Conservation (phyloP, 2,888 invertebrate species). For the Poecilobothrus nobilitatus region DNA sequence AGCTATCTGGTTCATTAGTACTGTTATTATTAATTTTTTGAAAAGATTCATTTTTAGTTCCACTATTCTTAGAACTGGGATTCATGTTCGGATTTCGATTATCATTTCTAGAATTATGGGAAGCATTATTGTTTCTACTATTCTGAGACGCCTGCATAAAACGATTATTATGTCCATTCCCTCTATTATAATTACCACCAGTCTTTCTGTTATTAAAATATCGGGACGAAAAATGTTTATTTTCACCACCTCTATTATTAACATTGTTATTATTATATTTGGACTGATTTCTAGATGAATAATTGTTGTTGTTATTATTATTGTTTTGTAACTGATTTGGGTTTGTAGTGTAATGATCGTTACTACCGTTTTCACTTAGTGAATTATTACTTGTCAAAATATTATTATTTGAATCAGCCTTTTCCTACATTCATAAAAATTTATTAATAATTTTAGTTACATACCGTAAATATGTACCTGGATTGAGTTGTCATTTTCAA, state of each 20-base stretch:
- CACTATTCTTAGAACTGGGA: background rate
- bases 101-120: conserved; percentile 16
- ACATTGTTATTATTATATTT: background rate
- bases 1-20: conserved; percentile 13
- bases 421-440: conserved; percentile 18
- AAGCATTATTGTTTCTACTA: conserved; percentile 11
- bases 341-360: background rate
- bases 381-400: background rate
- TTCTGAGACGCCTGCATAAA: conserved; percentile 12
- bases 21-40: conserved; percentile 14
- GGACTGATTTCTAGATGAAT: background rate
- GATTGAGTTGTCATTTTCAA: conserved; percentile 13
- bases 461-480: background rate
- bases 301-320: background rate
- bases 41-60: background rate
- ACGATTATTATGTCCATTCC: conserved; percentile 15
- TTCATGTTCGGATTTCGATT: conserved; percentile 10
- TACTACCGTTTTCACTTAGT: background rate
- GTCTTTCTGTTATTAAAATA: conserved; percentile 30
- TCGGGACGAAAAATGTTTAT: conserved; percentile 27
- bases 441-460: no score
- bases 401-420: conserved; percentile 26
- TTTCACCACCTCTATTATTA: conserved; percentile 12
- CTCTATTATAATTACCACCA: conserved; percentile 24
- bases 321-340: background rate